Base-by-base conservation (phyloP, 2,888 invertebrate species). In the Acrocera orbiculus region DNA sequence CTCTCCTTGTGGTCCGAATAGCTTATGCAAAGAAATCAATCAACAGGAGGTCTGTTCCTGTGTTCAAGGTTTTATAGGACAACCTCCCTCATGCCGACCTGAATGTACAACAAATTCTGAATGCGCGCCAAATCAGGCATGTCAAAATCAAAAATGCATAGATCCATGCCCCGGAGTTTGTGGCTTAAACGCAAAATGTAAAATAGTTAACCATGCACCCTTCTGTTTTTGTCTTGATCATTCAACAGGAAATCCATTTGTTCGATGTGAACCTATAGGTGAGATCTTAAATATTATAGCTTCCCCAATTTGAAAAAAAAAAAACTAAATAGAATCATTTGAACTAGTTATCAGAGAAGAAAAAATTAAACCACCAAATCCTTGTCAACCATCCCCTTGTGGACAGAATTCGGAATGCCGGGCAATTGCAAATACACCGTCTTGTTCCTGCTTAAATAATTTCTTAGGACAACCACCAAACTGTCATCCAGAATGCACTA, bases 111-210 rank as follows among this genome's bases (percentile, higher is more conserved):
- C 71, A 41, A 77, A 75, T 47, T 66, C 71, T 2, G 78, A 80
- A 51, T 81, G 80, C 53, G 48, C 69, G 8, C 70, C 67, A 38
- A 67, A 69, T 43, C 62, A 69, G 46, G 76, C 78, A 10, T 81
- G 81, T 48, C 72, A 76, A 38, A 72, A 71, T 46, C 67, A 70
- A 49, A 77, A 75, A 62, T 81, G 79, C 49, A 65, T 66, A 51
- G 75, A 80, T 53, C 79, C 80, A 20, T 80, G 79, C 43, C 70
- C 71, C 4, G 77, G 78, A 24, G 72, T 76, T 7, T 81, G 81
- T 49, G 81, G 78, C 16, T 57, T 69, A 29, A 68, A 69, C 46
- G 79, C 81, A 3, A 50, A 69, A 28, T 81, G 81, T 47, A 67
- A 65, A 42, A 76, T 79, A n/a, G 66, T 72, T 16, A 76, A 77